Conservation (phyloP, 2,888 invertebrate species). For the Corythucha ciliata region DNA sequence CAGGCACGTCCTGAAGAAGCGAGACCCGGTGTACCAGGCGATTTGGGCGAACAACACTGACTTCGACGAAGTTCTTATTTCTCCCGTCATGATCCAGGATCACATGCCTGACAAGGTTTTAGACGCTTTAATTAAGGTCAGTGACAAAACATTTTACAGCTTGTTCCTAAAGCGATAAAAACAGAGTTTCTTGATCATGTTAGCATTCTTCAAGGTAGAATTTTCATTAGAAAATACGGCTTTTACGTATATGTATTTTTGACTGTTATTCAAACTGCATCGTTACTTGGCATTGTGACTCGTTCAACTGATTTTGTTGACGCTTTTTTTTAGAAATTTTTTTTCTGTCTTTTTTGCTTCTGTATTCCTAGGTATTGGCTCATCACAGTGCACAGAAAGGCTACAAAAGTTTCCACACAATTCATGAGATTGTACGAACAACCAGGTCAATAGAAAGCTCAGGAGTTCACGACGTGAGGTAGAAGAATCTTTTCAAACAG, state of each 20-base stretch:
- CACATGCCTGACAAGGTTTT: slow-evolving; percentile 84
- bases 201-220: too few relatives aligned
- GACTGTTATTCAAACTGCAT: too few relatives aligned
- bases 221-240: too few relatives aligned
- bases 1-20: slow-evolving; percentile 58
- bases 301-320: too few relatives aligned
- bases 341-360: slow-evolving; percentile 9
- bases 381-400: slow-evolving; percentile 25
- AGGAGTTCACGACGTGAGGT: slow-evolving; percentile 23
- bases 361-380: slow-evolving; percentile 23
- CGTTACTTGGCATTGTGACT: too few relatives aligned
- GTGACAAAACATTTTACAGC: background rate
- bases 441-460: slow-evolving; percentile 18
- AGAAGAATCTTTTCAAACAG: background rate
- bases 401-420: slow-evolving; percentile 23
- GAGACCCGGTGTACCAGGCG: slow-evolving; percentile 76
- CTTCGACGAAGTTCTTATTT: slow-evolving; percentile 79
- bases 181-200: too few relatives aligned
- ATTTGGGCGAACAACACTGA: slow-evolving; percentile 75
- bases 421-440: slow-evolving; percentile 17
- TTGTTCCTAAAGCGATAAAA: too few relatives aligned
- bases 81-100: slow-evolving; percentile 82
- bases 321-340: slow-evolving; percentile 3
- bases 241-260: too few relatives aligned
- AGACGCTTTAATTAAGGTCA: slow-evolving; percentile 74